Evolutionary conservation across 2,113 vertebrate species (phyloP).

Genomic region (Geococcyx californianus): DNA sequence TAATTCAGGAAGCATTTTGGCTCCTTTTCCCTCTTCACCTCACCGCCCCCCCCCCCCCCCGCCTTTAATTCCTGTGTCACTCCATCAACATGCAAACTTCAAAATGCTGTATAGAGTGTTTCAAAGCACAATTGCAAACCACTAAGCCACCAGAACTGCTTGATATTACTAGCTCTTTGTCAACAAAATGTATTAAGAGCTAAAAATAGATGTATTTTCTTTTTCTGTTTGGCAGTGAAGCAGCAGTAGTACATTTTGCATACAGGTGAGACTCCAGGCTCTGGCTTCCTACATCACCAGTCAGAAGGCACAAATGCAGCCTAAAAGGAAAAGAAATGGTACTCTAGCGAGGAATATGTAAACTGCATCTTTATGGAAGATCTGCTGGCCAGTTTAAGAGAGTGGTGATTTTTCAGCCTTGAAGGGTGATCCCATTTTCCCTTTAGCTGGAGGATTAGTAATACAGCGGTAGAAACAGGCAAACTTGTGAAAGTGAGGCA

Average conservation of each 20-base stretch:
- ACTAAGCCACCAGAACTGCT: neutral
- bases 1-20: slow-evolving; percentile 26
- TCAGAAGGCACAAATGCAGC: neutral
- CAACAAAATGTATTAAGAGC: slow-evolving; percentile 42
- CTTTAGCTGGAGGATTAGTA: neutral
- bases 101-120: neutral
- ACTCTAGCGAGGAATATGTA: neutral
- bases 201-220: neutral
- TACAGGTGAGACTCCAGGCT: neutral
- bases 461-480: neutral
- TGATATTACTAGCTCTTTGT: slow-evolving; percentile 1
- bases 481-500: neutral
- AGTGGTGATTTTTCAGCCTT: neutral
- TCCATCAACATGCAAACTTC: neutral
- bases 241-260: neutral
- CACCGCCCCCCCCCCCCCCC: too few species aligned
- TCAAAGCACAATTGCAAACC: neutral
- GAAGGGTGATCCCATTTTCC: neutral
- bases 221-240: neutral
- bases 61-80: neutral
- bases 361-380: neutral
- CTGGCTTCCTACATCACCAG: neutral
- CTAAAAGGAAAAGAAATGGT: neutral
- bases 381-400: neutral
- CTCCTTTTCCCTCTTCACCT: neutral